These are phyloP conservation scores for Neomorphus geoffroyi DNA, from an alignment of 2,797 vertebrate species.

Conservation along the genomic window DNA sequence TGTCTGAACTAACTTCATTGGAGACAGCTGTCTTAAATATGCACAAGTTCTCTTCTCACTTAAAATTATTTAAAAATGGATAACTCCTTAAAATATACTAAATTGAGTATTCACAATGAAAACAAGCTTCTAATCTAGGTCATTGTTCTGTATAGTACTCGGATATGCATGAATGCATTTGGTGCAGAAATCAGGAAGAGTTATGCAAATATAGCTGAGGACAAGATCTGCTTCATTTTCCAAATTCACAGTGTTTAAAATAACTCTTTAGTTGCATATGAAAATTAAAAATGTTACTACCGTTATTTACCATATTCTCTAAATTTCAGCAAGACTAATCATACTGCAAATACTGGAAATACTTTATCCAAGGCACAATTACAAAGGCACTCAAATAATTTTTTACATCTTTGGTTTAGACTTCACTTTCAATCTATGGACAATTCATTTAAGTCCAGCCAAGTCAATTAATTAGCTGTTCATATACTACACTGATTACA, in stretches of 20 bases:
- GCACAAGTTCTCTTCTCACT: not conserved
- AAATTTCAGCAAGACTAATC: not conserved
- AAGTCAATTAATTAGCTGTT: not conserved
- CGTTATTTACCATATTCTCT: not conserved
- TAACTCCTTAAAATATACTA: not conserved
- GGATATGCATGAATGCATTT: not conserved
- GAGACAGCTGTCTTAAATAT: not conserved
- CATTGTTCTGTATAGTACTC: slow-evolving; percentile 8
- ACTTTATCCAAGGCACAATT: not conserved
- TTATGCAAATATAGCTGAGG: not conserved
- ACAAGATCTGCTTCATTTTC: not conserved
- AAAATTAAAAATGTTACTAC: not conserved
- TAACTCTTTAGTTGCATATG: not conserved
- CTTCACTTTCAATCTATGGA: not conserved
- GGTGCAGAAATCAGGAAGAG: slow-evolving; percentile 1
- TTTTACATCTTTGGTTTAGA: not conserved
- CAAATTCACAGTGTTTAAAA: not conserved
- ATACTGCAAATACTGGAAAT: not conserved
- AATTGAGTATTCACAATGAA: not conserved
- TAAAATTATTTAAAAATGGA: not conserved
- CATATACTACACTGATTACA: not conserved
- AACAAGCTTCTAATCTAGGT: slow-evolving; percentile 35
- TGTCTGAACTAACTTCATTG: not conserved
- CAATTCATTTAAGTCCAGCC: not conserved
- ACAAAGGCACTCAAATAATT: not conserved